A percentile compares a stretch with the other conserved stretches of the same genome.
These are phyloP conservation scores for Endotricha flammealis DNA, from an alignment of 2,888 invertebrate species.

Conservation along the genomic window DNA sequence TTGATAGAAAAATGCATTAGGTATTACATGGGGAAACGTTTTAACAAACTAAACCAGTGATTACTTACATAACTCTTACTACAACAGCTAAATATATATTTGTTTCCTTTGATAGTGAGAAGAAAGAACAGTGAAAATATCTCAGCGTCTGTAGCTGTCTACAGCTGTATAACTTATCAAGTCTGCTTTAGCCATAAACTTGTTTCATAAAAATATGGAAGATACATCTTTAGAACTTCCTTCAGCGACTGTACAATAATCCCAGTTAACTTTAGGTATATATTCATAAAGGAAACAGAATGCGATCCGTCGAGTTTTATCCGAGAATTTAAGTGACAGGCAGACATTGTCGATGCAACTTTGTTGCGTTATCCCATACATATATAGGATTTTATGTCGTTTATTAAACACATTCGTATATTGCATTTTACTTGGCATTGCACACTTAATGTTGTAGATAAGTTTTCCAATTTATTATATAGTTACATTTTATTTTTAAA, in stretches of 20 bases:
- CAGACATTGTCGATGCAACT: slow-evolving; percentile 38
- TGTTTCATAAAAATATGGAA: too few species aligned
- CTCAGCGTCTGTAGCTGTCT: too few species aligned
- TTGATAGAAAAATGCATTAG: too few species aligned
- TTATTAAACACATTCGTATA: slow-evolving; percentile 1
- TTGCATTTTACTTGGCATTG: neutral
- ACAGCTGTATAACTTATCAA: too few species aligned
- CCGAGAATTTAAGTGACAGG: slow-evolving; percentile 56
- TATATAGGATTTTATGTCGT: slow-evolving; percentile 8
- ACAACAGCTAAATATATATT: too few species aligned
- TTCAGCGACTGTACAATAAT: slow-evolving; percentile 9
- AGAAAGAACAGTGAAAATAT: too few species aligned
- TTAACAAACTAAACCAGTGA: too few species aligned
- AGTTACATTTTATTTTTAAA: neutral
- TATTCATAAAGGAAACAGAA: slow-evolving; percentile 29
- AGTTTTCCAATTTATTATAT: neutral
- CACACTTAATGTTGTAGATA: neutral
- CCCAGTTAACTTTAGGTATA: slow-evolving; percentile 23
- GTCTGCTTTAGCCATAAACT: too few species aligned
- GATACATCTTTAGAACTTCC: slow-evolving; percentile 2
- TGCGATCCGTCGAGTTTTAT: slow-evolving; percentile 38
- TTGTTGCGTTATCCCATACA: slow-evolving; percentile 30
- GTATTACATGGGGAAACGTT: too few species aligned
- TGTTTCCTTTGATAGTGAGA: too few species aligned
- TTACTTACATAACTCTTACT: too few species aligned